A percentile compares a stretch with the other conserved stretches of the same genome.
phyloP scores from a whole-genome alignment of 2,113 vertebrate species.

The Arizona elegans region DNA sequence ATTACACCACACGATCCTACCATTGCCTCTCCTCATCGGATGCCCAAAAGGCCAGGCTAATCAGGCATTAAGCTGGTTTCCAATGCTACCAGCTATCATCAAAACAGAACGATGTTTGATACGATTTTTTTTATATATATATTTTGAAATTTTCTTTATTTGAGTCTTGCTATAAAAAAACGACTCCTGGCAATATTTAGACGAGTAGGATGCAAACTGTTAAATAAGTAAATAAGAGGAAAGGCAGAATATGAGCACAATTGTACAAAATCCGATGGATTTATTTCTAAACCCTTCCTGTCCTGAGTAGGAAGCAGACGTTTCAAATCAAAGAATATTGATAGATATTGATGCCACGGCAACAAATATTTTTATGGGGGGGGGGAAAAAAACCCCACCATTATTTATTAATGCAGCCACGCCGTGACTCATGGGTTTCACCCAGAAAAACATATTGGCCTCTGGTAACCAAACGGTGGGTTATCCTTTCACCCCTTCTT shows the following conservation, averaged over 20 bases:
- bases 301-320: neutral
- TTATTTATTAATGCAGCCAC: neutral
- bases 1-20: neutral
- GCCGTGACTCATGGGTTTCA: neutral
- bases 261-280: neutral
- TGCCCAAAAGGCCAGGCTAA: neutral
- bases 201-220: neutral
- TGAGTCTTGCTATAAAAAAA: neutral
- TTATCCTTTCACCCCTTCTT: neutral
- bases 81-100: neutral
- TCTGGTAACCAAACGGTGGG: neutral
- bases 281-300: neutral
- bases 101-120: neutral
- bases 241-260: neutral
- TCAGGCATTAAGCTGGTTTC: neutral
- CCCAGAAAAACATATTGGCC: neutral
- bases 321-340: conserved; percentile 29
- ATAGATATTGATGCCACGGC: conserved; percentile 6
- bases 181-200: neutral
- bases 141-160: neutral
- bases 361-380: neutral
- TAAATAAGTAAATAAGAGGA: neutral
- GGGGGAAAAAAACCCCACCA: neutral
- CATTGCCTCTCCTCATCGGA: neutral
- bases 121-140: neutral